A percentile compares a stretch with the other conserved stretches of the same genome.
Conservation (phyloP, 2,113 vertebrate genomes). For the Paradisaea rubra region DNA sequence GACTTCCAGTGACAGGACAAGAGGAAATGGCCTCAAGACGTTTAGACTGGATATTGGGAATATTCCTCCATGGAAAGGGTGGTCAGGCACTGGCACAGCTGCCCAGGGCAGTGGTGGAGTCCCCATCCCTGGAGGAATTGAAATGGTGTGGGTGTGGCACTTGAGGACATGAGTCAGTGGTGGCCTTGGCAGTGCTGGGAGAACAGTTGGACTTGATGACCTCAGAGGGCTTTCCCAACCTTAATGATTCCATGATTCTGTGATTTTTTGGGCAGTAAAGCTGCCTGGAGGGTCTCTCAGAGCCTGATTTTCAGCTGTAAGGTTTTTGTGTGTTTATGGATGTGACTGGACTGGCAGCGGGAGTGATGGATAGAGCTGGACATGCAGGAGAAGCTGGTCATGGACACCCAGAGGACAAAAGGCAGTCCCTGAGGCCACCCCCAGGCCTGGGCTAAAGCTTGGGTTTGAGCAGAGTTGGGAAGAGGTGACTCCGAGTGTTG, state of each 20-base stretch:
- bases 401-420: rapidly evolving
- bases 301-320: not conserved
- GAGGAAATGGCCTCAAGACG: not conserved
- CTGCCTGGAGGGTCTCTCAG: not conserved
- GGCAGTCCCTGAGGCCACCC: not conserved
- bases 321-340: not conserved
- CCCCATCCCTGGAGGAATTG: not conserved
- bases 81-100: not conserved
- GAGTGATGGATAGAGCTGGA: not conserved
- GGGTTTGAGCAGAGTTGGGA: not conserved
- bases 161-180: rapidly evolving
- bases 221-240: not conserved
- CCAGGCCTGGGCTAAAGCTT: not conserved
- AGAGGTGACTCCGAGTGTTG: not conserved
- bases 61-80: not conserved
- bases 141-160: not conserved
- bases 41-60: not conserved
- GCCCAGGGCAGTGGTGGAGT: not conserved
- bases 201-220: not conserved
- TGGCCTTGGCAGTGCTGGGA: not conserved
- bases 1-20: not conserved
- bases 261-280: not conserved
- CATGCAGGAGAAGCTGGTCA: not conserved
- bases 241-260: not conserved
- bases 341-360: not conserved